Evolutionary conservation across 2,113 vertebrate species (phyloP).

Genomic region (Bombycilla garrulus): DNA sequence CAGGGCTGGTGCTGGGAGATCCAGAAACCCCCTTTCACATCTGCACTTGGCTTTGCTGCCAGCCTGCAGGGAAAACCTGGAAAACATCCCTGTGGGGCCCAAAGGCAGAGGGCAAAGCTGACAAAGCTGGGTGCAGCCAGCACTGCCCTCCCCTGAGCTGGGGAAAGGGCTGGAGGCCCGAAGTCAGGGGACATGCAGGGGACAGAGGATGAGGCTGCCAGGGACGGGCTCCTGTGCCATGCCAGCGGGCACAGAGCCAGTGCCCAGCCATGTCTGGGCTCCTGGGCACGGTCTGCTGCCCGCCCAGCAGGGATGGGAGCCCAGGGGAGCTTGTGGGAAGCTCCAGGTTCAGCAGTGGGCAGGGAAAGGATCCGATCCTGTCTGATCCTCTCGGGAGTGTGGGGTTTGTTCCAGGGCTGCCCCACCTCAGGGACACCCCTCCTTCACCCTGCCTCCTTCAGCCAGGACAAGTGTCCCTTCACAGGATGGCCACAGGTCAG

Average conservation of each 20-base stretch:
- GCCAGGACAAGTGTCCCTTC: neutral
- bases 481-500: neutral
- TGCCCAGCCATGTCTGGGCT: neutral
- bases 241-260: neutral
- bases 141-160: neutral
- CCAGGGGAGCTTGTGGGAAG: neutral
- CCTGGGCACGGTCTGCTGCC: neutral
- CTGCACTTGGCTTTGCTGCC: neutral
- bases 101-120: neutral
- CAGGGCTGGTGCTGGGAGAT: rapidly evolving
- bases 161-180: neutral
- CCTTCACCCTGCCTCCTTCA: neutral
- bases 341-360: rapidly evolving
- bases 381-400: neutral
- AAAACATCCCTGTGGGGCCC: neutral
- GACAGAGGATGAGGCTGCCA: neutral
- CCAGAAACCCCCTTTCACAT: neutral
- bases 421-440: neutral
- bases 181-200: neutral
- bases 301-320: neutral
- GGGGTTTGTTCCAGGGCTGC: neutral
- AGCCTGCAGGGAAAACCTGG: neutral
- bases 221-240: rapidly evolving
- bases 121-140: neutral
- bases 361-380: neutral